Percentiles rank a stretch among this genome's conserved stretches.
phyloP scores from a whole-genome alignment of 2,797 vertebrate genomes.

The Bradypus variegatus region DNA sequence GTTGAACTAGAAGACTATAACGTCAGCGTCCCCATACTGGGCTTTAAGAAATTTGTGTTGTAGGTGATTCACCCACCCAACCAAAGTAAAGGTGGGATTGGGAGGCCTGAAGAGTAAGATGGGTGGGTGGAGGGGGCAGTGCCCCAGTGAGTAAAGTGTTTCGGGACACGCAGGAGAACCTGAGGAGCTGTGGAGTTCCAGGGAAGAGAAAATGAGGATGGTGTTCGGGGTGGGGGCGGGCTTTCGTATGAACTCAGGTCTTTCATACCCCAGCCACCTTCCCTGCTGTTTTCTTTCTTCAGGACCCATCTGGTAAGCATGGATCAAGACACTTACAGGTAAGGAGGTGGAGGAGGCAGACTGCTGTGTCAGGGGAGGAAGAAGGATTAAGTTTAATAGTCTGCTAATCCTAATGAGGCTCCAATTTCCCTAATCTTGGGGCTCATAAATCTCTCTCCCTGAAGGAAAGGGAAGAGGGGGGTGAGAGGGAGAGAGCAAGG shows the following conservation, averaged over 20 bases:
- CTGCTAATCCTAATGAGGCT: conserved; percentile 22
- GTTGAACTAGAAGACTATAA: conserved; percentile 90
- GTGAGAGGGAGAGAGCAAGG: background rate
- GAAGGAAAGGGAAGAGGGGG: background rate
- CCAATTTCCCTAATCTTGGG: conserved; percentile 35
- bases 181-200: background rate
- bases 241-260: background rate
- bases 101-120: conserved; percentile 1
- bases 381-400: conserved; percentile 38
- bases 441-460: conserved; percentile 11
- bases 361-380: background rate
- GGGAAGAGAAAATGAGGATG: background rate
- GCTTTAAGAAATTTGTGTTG: conserved; percentile 85
- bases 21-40: conserved; percentile 85
- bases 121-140: background rate
- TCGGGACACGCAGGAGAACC: background rate
- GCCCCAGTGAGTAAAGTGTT: background rate
- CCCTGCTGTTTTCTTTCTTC: conserved; percentile 49
- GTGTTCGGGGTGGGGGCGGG: background rate
- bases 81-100: conserved; percentile 27
- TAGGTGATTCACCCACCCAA: conserved; percentile 58
- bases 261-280: background rate
- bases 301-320: conserved; percentile 82
- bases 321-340: conserved; percentile 86
- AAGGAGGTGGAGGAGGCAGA: conserved; percentile 42